phyloP scores from a whole-genome alignment of 2,797 vertebrate species.

The Eidolon dupreanum region DNA sequence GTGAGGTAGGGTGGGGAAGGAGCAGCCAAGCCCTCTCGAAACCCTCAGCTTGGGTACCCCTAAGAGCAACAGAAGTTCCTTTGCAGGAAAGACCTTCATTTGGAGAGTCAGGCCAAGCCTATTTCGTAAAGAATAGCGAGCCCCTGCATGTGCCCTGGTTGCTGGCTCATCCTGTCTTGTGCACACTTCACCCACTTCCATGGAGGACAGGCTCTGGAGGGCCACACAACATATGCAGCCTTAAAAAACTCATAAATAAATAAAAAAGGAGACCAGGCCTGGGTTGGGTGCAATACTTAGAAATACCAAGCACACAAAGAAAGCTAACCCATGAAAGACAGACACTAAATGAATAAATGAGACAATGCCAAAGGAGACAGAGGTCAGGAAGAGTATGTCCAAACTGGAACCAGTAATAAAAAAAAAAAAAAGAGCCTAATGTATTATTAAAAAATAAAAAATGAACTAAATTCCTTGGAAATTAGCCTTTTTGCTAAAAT shows the following conservation, averaged over 20 bases:
- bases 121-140: not conserved
- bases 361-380: not conserved
- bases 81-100: fast-evolving
- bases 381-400: too few species aligned
- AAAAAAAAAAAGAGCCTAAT: not conserved
- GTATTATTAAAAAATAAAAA: not conserved
- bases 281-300: not conserved
- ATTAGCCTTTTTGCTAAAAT: not conserved
- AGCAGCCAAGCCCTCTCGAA: not conserved
- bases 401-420: not conserved
- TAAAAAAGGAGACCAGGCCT: not conserved
- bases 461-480: not conserved
- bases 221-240: not conserved
- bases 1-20: too few species aligned
- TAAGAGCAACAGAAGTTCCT: not conserved
- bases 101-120: not conserved
- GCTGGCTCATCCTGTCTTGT: not conserved
- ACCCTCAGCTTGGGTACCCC: too few species aligned
- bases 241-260: not conserved
- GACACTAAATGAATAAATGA: not conserved
- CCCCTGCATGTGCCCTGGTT: too few species aligned
- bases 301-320: not conserved
- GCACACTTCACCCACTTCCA: not conserved
- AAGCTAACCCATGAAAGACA: not conserved
- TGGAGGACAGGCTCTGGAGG: not conserved